Conservation (phyloP, 2,888 invertebrate genomes). For the Elysia crispata region DNA sequence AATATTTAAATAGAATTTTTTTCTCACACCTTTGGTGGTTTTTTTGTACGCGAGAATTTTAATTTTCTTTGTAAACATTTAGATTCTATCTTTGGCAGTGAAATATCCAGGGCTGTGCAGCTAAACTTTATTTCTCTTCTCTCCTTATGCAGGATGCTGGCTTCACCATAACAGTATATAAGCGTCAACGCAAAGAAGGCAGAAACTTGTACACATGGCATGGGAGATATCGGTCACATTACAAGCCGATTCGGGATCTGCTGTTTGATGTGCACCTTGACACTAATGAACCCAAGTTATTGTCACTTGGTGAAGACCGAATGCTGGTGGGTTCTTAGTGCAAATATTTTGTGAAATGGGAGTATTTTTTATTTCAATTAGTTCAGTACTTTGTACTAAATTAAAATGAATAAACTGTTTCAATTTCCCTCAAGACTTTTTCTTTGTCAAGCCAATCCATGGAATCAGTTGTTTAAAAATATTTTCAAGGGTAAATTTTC, state of each 20-base stretch:
- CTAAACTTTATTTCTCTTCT: no score
- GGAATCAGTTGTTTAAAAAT: background rate
- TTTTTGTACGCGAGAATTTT: no score
- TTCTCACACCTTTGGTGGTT: no score
- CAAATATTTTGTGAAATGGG: background rate
- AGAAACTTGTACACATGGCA: slow-evolving; percentile 71
- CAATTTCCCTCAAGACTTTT: no score
- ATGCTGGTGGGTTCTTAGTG: slow-evolving; percentile 68
- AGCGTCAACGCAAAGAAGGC: slow-evolving; percentile 56
- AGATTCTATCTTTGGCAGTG: no score
- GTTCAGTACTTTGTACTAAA: background rate
- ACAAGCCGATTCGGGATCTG: slow-evolving; percentile 75
- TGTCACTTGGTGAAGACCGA: slow-evolving; percentile 76
- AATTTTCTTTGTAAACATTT: no score
- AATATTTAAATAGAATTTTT: no score
- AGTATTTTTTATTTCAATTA: background rate
- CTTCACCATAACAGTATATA: slow-evolving; percentile 72
- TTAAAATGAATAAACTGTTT: background rate
- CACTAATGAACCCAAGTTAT: slow-evolving; percentile 69
- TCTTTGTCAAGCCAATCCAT: background rate
- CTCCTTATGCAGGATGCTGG: slow-evolving; percentile 71
- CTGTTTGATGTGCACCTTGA: slow-evolving; percentile 76
- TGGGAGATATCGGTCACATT: slow-evolving; percentile 76
- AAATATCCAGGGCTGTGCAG: no score
- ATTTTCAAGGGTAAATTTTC: background rate